Percentiles rank a stretch among this genome's conserved stretches.
Evolutionary conservation across 2,113 vertebrate species (phyloP).

Genomic region (Elaphurus davidianus): DNA sequence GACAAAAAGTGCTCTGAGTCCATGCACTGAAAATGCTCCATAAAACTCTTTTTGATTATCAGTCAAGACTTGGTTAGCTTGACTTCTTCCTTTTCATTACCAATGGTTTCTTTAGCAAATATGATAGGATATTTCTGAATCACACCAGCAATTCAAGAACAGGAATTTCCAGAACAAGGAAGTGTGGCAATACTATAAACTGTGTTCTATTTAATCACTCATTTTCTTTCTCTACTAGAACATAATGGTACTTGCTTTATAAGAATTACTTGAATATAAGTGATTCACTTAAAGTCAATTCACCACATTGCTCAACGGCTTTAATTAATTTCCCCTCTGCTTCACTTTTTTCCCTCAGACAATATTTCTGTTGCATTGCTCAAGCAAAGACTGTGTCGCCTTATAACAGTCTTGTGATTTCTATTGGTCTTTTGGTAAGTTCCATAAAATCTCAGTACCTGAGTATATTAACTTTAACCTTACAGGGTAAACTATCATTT

Average conservation of each 20-base stretch:
- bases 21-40: neutral
- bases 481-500: neutral
- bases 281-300: neutral
- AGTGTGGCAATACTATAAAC: slow-evolving; percentile 22
- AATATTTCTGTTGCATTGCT: neutral
- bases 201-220: neutral
- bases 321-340: neutral
- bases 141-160: slow-evolving; percentile 15
- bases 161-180: slow-evolving; percentile 51
- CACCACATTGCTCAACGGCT: neutral
- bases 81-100: neutral
- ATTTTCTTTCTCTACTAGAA: neutral
- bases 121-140: neutral
- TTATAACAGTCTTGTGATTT: neutral
- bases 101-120: neutral
- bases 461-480: neutral
- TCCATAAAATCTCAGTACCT: neutral
- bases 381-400: neutral
- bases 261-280: neutral
- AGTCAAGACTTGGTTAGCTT: neutral
- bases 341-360: neutral
- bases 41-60: neutral
- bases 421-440: neutral
- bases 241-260: neutral
- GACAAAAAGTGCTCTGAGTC: neutral